A percentile compares a stretch with the other conserved stretches of the same genome.
Evolutionary conservation across 2,113 vertebrate genomes (phyloP).

Genomic region (Cacatua alba): DNA sequence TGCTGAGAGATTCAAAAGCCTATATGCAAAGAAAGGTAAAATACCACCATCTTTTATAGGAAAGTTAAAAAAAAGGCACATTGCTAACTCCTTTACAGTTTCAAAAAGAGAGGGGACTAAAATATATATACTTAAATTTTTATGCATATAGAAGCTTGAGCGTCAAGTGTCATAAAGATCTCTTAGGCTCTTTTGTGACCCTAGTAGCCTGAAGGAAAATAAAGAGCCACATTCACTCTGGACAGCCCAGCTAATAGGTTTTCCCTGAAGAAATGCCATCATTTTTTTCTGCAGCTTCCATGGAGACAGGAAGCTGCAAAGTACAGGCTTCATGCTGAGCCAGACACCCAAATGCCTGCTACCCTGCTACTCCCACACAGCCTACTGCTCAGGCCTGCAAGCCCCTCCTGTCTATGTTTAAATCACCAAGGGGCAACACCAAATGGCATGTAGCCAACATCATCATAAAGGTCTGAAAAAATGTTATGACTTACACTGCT

Average conservation of each 20-base stretch:
- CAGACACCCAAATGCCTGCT: slow-evolving; percentile 38
- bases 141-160: neutral
- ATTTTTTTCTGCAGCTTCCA: slow-evolving; percentile 3
- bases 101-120: neutral
- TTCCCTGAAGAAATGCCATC: neutral
- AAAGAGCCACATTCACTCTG: neutral
- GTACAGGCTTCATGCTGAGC: slow-evolving; percentile 7
- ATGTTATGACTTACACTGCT: neutral
- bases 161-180: neutral
- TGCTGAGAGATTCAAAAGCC: neutral
- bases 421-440: neutral
- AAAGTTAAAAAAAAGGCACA: neutral
- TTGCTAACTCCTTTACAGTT: neutral
- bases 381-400: neutral
- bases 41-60: neutral
- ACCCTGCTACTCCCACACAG: neutral
- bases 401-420: neutral
- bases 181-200: neutral
- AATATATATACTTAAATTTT: neutral
- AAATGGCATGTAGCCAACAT: neutral
- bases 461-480: neutral
- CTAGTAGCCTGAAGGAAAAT: neutral
- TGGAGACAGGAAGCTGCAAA: slow-evolving; percentile 36
- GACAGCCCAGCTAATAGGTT: neutral
- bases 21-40: neutral